Percentiles rank a stretch among this genome's conserved stretches.
Conservation (phyloP, 1,140 invertebrate species). For the Medauroidea extradentata region DNA sequence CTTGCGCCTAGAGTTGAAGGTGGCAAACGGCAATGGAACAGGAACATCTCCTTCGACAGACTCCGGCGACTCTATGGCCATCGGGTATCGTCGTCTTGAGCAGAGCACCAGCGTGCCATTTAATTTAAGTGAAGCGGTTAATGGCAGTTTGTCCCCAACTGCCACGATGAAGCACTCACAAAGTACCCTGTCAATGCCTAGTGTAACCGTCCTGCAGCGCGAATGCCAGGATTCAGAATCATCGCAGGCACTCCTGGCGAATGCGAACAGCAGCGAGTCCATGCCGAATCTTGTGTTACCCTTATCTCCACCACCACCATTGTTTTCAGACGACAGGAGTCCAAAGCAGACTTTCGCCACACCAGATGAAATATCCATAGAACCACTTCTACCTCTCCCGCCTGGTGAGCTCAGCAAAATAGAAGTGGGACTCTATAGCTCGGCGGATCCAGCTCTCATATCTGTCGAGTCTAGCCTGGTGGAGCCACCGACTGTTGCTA, state of each 20-base stretch:
- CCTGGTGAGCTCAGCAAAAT: slow-evolving; percentile 30
- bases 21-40: slow-evolving; percentile 27
- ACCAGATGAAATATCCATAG: background rate
- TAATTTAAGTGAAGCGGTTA: slow-evolving; percentile 40
- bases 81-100: slow-evolving; percentile 48
- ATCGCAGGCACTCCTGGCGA: background rate
- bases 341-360: background rate
- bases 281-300: slow-evolving; percentile 43
- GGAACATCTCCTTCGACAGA: slow-evolving; percentile 49
- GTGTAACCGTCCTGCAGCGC: slow-evolving; percentile 9
- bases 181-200: slow-evolving; percentile 52
- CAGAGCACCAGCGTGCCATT: slow-evolving; percentile 55
- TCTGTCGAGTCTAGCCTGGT: slow-evolving; percentile 27
- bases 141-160: slow-evolving; percentile 14
- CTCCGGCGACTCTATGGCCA: slow-evolving; percentile 42
- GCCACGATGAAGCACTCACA: slow-evolving; percentile 50
- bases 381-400: background rate
- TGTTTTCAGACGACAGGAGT: background rate
- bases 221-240: slow-evolving; percentile 2
- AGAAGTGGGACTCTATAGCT: slow-evolving; percentile 38
- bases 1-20: slow-evolving; percentile 28
- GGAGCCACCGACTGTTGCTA: slow-evolving; percentile 41
- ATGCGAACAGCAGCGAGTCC: slow-evolving; percentile 36
- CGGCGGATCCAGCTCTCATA: slow-evolving; percentile 35
- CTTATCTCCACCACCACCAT: slow-evolving; percentile 10